Evolutionary conservation across 2,888 invertebrate species (phyloP), one percentile per base, ranked within the genome.

Genomic region (Cephus spinipes): DNA sequence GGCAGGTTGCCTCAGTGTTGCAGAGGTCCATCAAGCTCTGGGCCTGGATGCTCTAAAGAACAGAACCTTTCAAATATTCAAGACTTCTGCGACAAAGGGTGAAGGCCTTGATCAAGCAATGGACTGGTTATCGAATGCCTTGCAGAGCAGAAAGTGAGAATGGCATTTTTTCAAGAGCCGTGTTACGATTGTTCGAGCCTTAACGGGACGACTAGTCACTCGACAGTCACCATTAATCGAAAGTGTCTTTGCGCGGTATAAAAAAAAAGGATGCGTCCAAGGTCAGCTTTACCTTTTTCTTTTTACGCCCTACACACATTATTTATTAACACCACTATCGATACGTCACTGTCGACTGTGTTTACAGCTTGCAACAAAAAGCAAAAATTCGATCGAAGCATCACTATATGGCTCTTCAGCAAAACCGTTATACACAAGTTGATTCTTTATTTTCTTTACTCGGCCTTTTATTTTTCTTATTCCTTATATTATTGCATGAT

Each of bases 11-110:
- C 95, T 99, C 94, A 97, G 97, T 34, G 97, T 98, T 1, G 97
- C 98, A 0, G 99, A 99, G 92, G 97, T 99, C 31, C 98, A 99
- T 91, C 98, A 98, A 92, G 98, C 98, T 1, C 93, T 99, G 73
- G 99, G 99, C 23, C 93, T 99, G 87, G 98, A 99, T 86, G 96
- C 97, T 23, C 94, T 99, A 77, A 98, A 98, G 92, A 98, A 98
- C 93, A 94, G 99, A 90, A 99, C 99, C 89, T 99, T 99, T 94
- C 98, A 99, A 94, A 99, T 99, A 90, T 99, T 99, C 92, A 99
- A 99, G 93, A 99, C 99, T 3, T 99, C 99, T 0, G 99, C 99
- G 73, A 97, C 98, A 84, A 97, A 98, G 92, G 99, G 99, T 35
- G 98, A 99, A 92, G 99, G 99, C 0, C 94, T 99, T 75, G 98